Conservation (phyloP, 2,888 invertebrate species). For the Lepeophtheirus nordmannii region DNA sequence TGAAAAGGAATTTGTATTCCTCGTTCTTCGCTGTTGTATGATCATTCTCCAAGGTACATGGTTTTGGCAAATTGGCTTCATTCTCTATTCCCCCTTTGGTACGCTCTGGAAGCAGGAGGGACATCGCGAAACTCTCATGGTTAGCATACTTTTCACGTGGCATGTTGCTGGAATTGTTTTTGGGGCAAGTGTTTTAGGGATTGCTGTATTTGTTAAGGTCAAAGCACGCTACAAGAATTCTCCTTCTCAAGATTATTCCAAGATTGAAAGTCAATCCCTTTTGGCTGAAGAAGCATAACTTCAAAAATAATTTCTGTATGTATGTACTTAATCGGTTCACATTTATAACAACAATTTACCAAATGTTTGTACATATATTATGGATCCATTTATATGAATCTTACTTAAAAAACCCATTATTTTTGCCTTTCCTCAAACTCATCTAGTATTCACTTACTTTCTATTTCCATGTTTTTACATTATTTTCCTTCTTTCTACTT, state of each 20-base stretch:
- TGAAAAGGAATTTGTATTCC: not conserved
- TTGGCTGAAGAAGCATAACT: not conserved
- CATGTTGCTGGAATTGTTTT: not conserved
- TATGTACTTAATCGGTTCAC: no score
- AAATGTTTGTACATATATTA: no score
- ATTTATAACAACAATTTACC: no score
- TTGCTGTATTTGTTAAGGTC: not conserved
- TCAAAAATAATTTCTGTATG: no score
- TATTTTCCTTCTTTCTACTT: no score
- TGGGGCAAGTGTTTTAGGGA: not conserved
- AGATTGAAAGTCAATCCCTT: not conserved
- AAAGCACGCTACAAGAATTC: not conserved
- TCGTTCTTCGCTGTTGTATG: constrained; percentile 26
- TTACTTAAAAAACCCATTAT: no score
- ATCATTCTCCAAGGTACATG: constrained; percentile 40
- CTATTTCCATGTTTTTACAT: no score
- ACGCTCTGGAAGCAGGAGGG: constrained; percentile 7
- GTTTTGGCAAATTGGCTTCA: constrained; percentile 40
- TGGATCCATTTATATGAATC: no score
- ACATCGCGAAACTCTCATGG: not conserved
- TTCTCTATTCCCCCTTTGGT: constrained; percentile 37
- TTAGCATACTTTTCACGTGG: not conserved
- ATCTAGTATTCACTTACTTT: no score
- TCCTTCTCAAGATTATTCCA: not conserved
- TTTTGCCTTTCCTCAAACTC: no score